phyloP scores from a whole-genome alignment of 2,888 invertebrate species.

The Andrena flavipes region DNA sequence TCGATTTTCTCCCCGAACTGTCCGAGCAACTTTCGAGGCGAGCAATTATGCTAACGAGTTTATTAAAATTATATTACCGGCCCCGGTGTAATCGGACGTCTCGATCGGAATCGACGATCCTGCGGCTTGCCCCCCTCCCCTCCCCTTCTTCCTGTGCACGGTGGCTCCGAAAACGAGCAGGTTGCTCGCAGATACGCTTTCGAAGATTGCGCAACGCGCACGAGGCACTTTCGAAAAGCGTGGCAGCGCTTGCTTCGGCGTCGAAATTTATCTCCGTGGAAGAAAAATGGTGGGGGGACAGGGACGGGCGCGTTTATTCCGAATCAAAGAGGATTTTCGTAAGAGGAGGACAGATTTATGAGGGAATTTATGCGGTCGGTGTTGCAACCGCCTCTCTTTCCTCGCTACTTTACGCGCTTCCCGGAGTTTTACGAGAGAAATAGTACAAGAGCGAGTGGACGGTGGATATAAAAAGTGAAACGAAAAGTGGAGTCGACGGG shows the following conservation, averaged over 20 bases:
- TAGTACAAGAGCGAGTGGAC: not conserved
- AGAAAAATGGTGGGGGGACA: not conserved
- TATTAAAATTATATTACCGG: slow-evolving; percentile 56
- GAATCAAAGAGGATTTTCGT: slow-evolving; percentile 16
- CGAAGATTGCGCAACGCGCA: slow-evolving; percentile 30
- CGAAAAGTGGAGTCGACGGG: not conserved
- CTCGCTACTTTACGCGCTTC: not conserved
- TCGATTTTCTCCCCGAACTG: not conserved
- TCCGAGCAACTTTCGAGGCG: slow-evolving; percentile 12
- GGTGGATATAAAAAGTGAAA: slow-evolving; percentile 1
- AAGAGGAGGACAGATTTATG: slow-evolving; percentile 34
- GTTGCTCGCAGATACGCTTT: slow-evolving; percentile 20
- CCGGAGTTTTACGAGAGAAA: slow-evolving; percentile 25
- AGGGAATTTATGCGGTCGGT: slow-evolving; percentile 34
- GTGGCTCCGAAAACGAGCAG: not conserved
- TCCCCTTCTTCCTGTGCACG: not conserved
- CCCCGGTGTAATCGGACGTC: slow-evolving; percentile 25
- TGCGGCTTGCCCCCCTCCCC: not conserved
- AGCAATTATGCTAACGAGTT: slow-evolving; percentile 57
- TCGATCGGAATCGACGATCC: slow-evolving; percentile 26
- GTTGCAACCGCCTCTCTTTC: slow-evolving; percentile 28
- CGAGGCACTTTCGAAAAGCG: slow-evolving; percentile 34
- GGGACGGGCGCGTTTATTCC: slow-evolving; percentile 9
- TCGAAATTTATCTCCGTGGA: slow-evolving; percentile 47
- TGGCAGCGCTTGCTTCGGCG: not conserved